Base-by-base conservation (phyloP, 1,140 invertebrate species). In the Lethrus apterus region DNA sequence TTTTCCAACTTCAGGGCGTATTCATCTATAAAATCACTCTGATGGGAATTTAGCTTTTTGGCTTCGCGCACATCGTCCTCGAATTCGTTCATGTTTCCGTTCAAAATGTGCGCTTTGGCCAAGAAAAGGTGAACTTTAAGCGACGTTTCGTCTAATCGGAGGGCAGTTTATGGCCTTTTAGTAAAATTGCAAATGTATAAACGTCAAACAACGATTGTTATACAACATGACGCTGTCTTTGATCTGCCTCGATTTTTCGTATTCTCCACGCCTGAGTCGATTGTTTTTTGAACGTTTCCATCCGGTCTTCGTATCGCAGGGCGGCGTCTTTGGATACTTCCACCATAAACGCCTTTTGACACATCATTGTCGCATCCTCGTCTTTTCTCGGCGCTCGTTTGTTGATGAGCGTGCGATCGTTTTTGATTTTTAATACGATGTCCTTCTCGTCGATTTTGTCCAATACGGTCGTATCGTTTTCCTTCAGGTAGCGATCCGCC, bases 141-240 rank as follows among this genome's bases (percentile, higher is more conserved):
- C 60, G 77, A 83, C 19, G 75, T 70, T 30, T 78, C 70, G 48
- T 80, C 77, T 0, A 81, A 42, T 55, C 73, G 73, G 1, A 85
- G 54, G 0, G 80, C 79, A 69, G 69, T 72, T 20, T 83, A 59
- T 63, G 46, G 80, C 81, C 65, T 77, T 78, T 31, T 81, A 70
- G 51, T 71, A 82, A 9, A 80, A 66, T 46, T 69, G 69, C 2
- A 85, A 63, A 52, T 78, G 76, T 43, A 84, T 77, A 41, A 77
- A 77, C 5, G 80, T 81, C 9, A 89, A 64, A 9, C 82, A 81
- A 47, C 86, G 71, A 60, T 88, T 86, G 42, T 79, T 84, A 66
- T 86, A 89, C 0, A 88, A 62, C 35, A 84, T 70, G 1, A 76
- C 66, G 49, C 81, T 84, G 56, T 88, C 83, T 61, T 78, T 82